phyloP scores from a whole-genome alignment of 53 echinoderm and acorn worm species.

The Arbacia lixula region DNA sequence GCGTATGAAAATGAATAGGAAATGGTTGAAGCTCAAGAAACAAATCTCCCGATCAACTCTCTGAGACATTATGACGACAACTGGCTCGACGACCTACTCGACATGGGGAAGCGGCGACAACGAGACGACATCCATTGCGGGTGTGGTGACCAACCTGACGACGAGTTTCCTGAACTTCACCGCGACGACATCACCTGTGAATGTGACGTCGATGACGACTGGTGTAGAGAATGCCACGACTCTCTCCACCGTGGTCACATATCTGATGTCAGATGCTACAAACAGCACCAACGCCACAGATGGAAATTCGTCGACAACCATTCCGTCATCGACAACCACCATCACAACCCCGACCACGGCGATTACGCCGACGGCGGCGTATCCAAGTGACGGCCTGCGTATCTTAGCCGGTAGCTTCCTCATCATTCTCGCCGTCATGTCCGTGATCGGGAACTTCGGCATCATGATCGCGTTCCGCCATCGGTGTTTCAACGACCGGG shows the following conservation, averaged over 20 bases:
- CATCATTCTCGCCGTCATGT: conserved; percentile 56
- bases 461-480: conserved; percentile 69
- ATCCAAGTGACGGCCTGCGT: background rate
- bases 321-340: background rate
- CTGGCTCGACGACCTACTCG: background rate
- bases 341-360: background rate
- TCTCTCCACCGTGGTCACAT: background rate
- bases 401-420: conserved; percentile 65
- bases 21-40: too few relatives aligned
- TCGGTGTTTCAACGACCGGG: conserved; percentile 55
- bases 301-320: background rate
- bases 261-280: background rate
- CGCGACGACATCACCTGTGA: conserved; percentile 15
- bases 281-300: background rate
- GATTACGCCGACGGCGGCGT: background rate
- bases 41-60: background rate
- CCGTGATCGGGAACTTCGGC: conserved; percentile 73
- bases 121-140: background rate
- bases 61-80: conserved; percentile 23
- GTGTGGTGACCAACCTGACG: background rate
- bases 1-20: too few relatives aligned
- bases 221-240: background rate
- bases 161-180: background rate
- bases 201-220: background rate
- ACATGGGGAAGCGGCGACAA: conserved; percentile 25